Base-by-base conservation (phyloP, 2,113 vertebrate genomes). In the Tursiops truncatus region DNA sequence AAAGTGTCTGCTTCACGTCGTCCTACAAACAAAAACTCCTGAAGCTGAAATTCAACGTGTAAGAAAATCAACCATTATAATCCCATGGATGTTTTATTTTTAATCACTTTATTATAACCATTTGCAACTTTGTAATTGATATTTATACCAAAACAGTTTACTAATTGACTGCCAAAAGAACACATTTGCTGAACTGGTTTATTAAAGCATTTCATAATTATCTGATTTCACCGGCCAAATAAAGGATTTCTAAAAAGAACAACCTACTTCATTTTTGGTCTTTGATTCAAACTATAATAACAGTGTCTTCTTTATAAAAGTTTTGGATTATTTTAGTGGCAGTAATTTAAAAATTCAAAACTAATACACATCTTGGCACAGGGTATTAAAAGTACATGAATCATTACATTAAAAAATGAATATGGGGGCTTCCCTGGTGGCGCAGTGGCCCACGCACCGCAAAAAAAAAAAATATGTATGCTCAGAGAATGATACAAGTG, bases 131-230 rank as follows among this genome's bases (percentile, higher is more conserved):
- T 77, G 50, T 70, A 97, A 97, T 25, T 90, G 50, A 68, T 92
- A 70, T 88, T 96, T 95, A n/a, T 50, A 76, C 68, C 77, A 67
- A 76, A 95, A 93, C 11, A 50, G 74, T 38, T 10, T 70, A 47
- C 1, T 58, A 36, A 36, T 63, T 96, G 95, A 47, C 83, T 95
- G 71, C 80, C 95, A 62, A 95, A 96, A 96, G 82, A 74, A 41
- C 85, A 77, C 2, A 44, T 36, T 82, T 93, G 71, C 25, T 80
- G 76, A 96, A 97, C 53, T 41, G 58, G 47, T 77, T 89, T 82
- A n/a, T 93, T 62, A 81, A 93, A 97, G 25, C 53, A 60, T 77
- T 36, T 71, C 41, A 6, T 77, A 28, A 15, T 47, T 92, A 86
- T 50, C 38, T 93, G 87, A 89, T 47, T 95, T 65, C 89, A 82